A percentile compares a stretch with the other conserved stretches of the same genome.
Evolutionary conservation across 2,113 vertebrate species (phyloP).

Genomic region (Atherinomorus stipes): DNA sequence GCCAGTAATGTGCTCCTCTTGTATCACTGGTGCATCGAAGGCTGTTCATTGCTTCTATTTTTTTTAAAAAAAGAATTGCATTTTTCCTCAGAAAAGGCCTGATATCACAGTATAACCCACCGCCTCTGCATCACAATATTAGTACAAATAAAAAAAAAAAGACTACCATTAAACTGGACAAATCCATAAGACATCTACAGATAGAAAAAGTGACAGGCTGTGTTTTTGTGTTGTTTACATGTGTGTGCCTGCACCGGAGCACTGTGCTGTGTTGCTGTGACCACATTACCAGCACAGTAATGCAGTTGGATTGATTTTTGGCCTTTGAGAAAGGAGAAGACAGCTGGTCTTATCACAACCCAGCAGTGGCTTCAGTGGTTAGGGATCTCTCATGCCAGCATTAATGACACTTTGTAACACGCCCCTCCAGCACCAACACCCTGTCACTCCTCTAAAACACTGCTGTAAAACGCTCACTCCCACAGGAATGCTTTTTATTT

Average conservation of each 20-base stretch:
- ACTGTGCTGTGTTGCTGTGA: constrained; percentile 31
- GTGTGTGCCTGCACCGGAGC: constrained; percentile 17
- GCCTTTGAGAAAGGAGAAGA: constrained; percentile 59
- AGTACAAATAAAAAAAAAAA: constrained; percentile 48
- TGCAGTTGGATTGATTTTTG: constrained; percentile 60
- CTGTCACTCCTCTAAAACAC: constrained; percentile 37
- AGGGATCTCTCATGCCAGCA: constrained; percentile 47
- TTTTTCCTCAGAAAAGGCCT: constrained; percentile 51
- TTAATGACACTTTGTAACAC: constrained; percentile 41
- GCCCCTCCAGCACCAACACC: constrained; percentile 17
- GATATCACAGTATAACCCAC: constrained; percentile 70
- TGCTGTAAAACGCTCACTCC: constrained; percentile 13
- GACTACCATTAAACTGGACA: constrained; percentile 22
- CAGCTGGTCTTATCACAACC: constrained; percentile 59
- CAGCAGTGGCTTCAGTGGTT: constrained; percentile 64
- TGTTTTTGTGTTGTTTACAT: constrained; percentile 13
- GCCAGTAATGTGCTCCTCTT: constrained; percentile 30
- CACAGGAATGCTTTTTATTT: constrained; percentile 25
- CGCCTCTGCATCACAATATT: constrained; percentile 63
- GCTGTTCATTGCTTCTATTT: constrained; percentile 21
- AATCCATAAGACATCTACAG: constrained; percentile 35
- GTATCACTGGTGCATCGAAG: constrained; percentile 39
- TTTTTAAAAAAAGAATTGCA: constrained; percentile 12
- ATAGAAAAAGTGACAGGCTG: constrained; percentile 20
- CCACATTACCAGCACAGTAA: constrained; percentile 31